A percentile compares a stretch with the other conserved stretches of the same genome.
phyloP scores from a whole-genome alignment of 2,113 vertebrate species.

The Myodes glareolus region DNA sequence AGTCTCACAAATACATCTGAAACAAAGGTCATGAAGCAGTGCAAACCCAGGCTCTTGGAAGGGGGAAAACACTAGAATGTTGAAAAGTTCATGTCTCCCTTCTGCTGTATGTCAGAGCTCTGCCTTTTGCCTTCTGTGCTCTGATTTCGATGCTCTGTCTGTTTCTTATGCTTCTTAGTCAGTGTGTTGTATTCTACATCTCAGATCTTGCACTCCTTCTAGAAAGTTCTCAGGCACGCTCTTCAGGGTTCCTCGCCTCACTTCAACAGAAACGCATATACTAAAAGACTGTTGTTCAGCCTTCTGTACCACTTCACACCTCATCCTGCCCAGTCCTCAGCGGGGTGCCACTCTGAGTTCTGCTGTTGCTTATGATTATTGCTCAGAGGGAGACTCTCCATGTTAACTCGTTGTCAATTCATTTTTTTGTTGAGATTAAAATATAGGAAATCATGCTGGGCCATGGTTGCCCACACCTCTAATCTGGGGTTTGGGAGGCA shows the following conservation, averaged over 20 bases:
- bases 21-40: background rate
- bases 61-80: background rate
- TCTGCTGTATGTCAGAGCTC: background rate
- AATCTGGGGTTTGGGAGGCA: background rate
- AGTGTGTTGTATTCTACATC: background rate
- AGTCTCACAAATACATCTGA: background rate
- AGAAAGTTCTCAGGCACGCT: background rate
- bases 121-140: background rate
- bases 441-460: background rate
- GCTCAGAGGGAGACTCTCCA: background rate
- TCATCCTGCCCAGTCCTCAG: background rate
- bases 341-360: background rate
- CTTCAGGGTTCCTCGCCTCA: background rate
- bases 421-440: background rate
- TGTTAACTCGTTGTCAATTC: background rate
- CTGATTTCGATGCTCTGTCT: background rate
- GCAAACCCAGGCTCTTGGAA: background rate
- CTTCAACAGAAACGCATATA: background rate
- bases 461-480: background rate
- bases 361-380: background rate
- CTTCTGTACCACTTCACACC: background rate
- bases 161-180: background rate
- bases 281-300: background rate
- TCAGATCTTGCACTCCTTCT: background rate
- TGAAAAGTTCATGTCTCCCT: background rate